A percentile compares a stretch with the other conserved stretches of the same genome.
Conservation (phyloP, 2,888 invertebrate species). For the Apamea monoglypha region DNA sequence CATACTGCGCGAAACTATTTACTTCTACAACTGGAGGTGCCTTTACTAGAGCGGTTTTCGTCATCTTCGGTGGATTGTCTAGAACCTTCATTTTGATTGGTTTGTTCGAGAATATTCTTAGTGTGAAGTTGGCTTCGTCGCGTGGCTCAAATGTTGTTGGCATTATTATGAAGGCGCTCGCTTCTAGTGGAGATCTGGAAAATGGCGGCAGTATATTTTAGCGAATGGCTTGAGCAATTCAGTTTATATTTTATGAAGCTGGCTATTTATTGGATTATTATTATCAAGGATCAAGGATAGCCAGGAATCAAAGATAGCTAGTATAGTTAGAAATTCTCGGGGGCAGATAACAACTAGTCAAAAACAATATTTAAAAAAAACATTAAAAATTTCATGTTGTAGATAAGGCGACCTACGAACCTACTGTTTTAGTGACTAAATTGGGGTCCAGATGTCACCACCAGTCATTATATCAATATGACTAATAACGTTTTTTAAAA, state of each 20-base stretch:
- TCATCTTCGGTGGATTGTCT: conserved; percentile 92
- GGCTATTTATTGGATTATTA: neutral
- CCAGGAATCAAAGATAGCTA: too few species aligned
- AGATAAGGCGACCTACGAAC: too few species aligned
- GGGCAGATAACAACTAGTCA: neutral
- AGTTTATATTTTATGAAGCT: neutral
- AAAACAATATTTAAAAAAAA: neutral
- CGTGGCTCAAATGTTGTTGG: conserved; percentile 98
- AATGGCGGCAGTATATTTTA: neutral
- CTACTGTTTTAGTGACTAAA: neutral
- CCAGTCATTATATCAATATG: neutral
- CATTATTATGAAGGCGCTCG: conserved; percentile 95
- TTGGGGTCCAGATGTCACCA: neutral
- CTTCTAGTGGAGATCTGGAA: conserved; percentile 94
- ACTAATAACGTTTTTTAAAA: neutral
- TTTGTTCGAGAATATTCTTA: conserved; percentile 95
- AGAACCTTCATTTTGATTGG: conserved; percentile 94
- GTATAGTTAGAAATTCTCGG: neutral
- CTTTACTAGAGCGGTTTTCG: conserved; percentile 94
- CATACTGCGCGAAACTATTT: conserved; percentile 95
- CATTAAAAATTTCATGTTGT: neutral
- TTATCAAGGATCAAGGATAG: neutral
- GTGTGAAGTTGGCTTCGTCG: conserved; percentile 96
- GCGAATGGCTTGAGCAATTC: neutral
- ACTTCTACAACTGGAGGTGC: conserved; percentile 93